These are phyloP conservation scores for Hydractinia echinata DNA, from an alignment of 30 jellyfish, hydroid and myxozoan genomes.

Conservation along the genomic window DNA sequence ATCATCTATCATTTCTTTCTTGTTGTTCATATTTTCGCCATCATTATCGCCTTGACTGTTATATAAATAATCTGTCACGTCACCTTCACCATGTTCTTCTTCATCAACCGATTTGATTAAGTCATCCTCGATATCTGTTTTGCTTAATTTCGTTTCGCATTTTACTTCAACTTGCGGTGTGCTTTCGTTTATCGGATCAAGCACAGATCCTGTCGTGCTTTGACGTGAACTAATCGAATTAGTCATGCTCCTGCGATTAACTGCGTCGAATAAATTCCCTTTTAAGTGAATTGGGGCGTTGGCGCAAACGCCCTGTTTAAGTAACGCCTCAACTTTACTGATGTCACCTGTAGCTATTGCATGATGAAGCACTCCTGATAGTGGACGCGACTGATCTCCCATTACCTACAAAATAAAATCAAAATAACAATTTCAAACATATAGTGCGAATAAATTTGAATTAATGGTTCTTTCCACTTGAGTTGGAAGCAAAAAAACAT, in stretches of 20 bases:
- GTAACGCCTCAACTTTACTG: slow-evolving; percentile 9
- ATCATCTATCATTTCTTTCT: not conserved
- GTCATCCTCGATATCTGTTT: not conserved
- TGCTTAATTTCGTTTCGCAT: slow-evolving; percentile 1
- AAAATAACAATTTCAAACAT: not conserved
- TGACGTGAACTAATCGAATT: not conserved
- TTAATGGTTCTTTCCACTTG: too few species aligned
- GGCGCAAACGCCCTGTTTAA: slow-evolving; percentile 30
- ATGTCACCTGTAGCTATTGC: slow-evolving; percentile 41
- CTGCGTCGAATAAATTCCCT: slow-evolving; percentile 30
- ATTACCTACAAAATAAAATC: not conserved
- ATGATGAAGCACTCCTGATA: slow-evolving; percentile 31
- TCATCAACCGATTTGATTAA: not conserved
- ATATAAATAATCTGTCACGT: not conserved
- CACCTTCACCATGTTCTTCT: not conserved
- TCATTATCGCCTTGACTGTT: not conserved
- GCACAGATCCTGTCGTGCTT: slow-evolving; percentile 7
- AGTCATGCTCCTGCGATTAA: slow-evolving; percentile 16
- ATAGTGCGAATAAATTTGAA: not conserved
- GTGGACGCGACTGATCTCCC: slow-evolving; percentile 23
- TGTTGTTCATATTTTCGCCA: not conserved
- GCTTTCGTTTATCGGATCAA: slow-evolving; percentile 1
- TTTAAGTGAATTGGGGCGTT: not conserved
- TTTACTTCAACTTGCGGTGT: not conserved
- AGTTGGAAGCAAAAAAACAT: too few species aligned